Base-by-base conservation (phyloP, 2,113 vertebrate species). In the Limnothrissa miodon region DNA sequence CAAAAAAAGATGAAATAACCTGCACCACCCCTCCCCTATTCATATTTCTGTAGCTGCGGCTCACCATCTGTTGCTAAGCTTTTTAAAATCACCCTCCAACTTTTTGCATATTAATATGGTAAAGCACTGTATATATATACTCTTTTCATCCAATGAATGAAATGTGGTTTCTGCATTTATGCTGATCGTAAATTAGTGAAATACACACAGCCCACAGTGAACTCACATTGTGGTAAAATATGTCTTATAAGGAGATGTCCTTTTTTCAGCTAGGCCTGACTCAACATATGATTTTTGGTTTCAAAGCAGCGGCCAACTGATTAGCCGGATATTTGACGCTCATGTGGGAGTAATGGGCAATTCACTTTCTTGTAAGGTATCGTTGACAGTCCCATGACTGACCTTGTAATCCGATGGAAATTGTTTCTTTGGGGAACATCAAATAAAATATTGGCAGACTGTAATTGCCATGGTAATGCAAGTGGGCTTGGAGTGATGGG, bases 1-100 rank as follows among this genome's bases (percentile, higher is more conserved):
- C 84, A 82, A 83, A 62, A n/a, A 87, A 62, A 84, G 78, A 23
- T 62, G 51, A 86, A 89, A 87, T 89, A 19, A 83, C 87, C 88
- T 85, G 21, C 53, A 23, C n/a, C 19, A 6, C 19, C n/a, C 19
- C 53, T 21, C 1, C 19, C 53, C 19, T 23, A 21, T 66, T 66
- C 29, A 66, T 56, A 45, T 80, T 29, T 21, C 19, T 88, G 39
- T 87, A 85, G 48, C 39, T 78, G 23, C 44, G 25, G 29, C 25
- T 53, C 29, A 21, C 80, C 53, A 48, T 81, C 80, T 81, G 46
- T 81, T 45, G 21, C 46, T 81, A 21, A 33, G n/a, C 25, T 66
- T 66, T 66, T 25, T 53, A 6, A 42, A 0, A n/a, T 78, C 33
- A 78, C 70, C n/a, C 29, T 78, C 84, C 44, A n/a, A n/a, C n/a